A percentile compares a stretch with the other conserved stretches of the same genome.
Conservation (phyloP, 2,888 invertebrate species). For the Epirrita christyi region DNA sequence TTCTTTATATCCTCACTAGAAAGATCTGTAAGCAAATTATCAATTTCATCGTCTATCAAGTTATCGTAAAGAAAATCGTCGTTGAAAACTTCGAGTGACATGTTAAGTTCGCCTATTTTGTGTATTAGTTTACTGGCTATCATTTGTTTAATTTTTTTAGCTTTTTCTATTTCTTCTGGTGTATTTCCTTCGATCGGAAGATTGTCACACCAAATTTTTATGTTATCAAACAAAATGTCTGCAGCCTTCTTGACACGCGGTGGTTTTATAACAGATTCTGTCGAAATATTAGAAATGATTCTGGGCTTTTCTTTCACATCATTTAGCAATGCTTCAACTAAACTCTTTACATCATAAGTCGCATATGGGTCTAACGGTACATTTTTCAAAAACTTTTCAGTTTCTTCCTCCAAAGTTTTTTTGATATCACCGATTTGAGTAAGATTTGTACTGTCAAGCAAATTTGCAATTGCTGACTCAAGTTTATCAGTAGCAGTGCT, state of each 20-base stretch:
- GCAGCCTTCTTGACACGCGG: slow-evolving; percentile 35
- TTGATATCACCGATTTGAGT: slow-evolving; percentile 5
- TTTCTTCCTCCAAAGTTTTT: slow-evolving; percentile 9
- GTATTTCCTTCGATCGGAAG: slow-evolving; percentile 43
- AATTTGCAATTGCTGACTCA: slow-evolving; percentile 5
- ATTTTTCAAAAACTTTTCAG: slow-evolving; percentile 14
- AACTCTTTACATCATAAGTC: slow-evolving; percentile 9
- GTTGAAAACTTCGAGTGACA: slow-evolving; percentile 55
- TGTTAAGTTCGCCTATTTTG: slow-evolving; percentile 56
- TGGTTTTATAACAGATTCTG: neutral
- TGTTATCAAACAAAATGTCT: slow-evolving; percentile 45
- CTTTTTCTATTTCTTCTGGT: slow-evolving; percentile 39
- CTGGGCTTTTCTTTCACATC: slow-evolving; percentile 7
- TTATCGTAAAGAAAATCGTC: slow-evolving; percentile 55
- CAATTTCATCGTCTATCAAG: slow-evolving; percentile 53
- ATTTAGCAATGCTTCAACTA: slow-evolving; percentile 15
- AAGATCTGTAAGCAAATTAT: slow-evolving; percentile 42
- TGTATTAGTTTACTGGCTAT: slow-evolving; percentile 47
- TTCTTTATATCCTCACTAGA: slow-evolving; percentile 33
- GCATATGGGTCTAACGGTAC: slow-evolving; percentile 8
- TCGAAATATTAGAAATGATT: neutral
- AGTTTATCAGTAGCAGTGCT: slow-evolving; percentile 14
- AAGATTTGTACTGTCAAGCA: slow-evolving; percentile 3
- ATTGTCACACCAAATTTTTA: slow-evolving; percentile 49
- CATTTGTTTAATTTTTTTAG: slow-evolving; percentile 46